These are phyloP conservation scores for Azemiops feae DNA, from an alignment of 2,113 vertebrate genomes.

Conservation along the genomic window DNA sequence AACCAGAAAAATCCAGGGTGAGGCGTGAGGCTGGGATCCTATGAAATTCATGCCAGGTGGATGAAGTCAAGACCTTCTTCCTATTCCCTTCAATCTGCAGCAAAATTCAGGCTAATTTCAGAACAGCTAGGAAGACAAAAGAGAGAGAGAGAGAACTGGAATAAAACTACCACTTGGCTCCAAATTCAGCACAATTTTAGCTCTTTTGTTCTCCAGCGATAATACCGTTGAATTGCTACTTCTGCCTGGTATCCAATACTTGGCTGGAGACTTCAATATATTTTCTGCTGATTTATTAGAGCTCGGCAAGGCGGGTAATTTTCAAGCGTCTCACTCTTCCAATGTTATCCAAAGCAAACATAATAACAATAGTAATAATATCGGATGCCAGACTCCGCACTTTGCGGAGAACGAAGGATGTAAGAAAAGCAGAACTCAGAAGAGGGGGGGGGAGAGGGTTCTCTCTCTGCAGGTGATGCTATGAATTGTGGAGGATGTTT, in stretches of 20 bases:
- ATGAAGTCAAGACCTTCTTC: not conserved
- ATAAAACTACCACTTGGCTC: not conserved
- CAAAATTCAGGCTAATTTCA: not conserved
- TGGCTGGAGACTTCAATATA: conserved; percentile 24
- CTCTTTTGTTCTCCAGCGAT: conserved; percentile 18
- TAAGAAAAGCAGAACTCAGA: not conserved
- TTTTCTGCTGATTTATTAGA: not conserved
- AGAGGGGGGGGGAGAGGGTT: not conserved
- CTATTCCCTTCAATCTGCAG: not conserved
- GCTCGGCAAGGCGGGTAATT: conserved; percentile 24
- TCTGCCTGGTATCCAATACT: conserved; percentile 27
- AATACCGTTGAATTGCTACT: not conserved
- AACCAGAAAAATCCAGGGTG: not conserved
- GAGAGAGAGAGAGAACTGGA: not conserved
- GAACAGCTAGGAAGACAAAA: not conserved
- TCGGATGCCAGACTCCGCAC: not conserved
- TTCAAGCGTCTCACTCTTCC: not conserved
- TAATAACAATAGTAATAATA: not conserved
- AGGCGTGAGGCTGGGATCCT: too few relatives aligned
- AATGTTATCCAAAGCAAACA: not conserved
- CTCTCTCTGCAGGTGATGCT: not conserved
- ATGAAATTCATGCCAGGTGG: not conserved
- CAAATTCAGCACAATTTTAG: conserved; percentile 6
- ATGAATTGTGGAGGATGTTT: not conserved
- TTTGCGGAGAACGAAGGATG: not conserved